Evolutionary conservation across 2,797 vertebrate genomes (phyloP).

Genomic region (Smutsia gigantea): DNA sequence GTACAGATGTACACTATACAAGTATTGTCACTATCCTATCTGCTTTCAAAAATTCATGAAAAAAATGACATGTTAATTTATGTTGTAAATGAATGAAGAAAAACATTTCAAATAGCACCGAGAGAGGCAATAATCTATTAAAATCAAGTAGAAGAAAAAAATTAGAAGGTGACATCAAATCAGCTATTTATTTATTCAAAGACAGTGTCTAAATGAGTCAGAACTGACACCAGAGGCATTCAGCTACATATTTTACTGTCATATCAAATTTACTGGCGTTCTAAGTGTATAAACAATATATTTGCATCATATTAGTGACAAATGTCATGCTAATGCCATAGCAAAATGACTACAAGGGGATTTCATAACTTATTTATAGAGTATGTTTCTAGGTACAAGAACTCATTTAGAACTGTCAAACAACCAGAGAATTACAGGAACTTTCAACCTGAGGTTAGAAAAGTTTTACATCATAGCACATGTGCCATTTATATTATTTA

Average conservation of each 20-base stretch:
- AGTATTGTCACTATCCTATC: slow-evolving; percentile 70
- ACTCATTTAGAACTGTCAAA: slow-evolving; percentile 54
- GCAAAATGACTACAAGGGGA: slow-evolving; percentile 62
- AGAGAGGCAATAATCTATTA: slow-evolving; percentile 84
- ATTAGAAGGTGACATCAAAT: slow-evolving; percentile 74
- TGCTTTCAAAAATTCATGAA: slow-evolving; percentile 63
- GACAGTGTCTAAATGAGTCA: slow-evolving; percentile 80
- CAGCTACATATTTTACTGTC: slow-evolving; percentile 74
- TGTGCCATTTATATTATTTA: background rate
- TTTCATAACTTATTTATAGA: slow-evolving; percentile 37
- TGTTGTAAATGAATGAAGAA: slow-evolving; percentile 77
- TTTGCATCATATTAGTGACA: slow-evolving; percentile 71
- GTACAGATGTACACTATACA: slow-evolving; percentile 41
- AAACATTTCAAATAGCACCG: slow-evolving; percentile 75
- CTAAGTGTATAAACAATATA: slow-evolving; percentile 71
- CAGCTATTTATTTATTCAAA: slow-evolving; percentile 83
- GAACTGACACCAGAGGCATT: slow-evolving; percentile 76
- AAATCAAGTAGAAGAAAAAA: slow-evolving; percentile 80
- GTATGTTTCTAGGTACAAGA: slow-evolving; percentile 45
- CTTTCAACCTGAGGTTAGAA: background rate
- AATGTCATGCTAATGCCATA: slow-evolving; percentile 66
- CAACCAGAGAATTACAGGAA: slow-evolving; percentile 10
- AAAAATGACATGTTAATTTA: slow-evolving; percentile 84
- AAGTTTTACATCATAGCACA: slow-evolving; percentile 28
- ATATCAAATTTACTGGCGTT: slow-evolving; percentile 72